Base-by-base conservation (phyloP, 2,888 invertebrate species). In the Notocelia uddmanniana region DNA sequence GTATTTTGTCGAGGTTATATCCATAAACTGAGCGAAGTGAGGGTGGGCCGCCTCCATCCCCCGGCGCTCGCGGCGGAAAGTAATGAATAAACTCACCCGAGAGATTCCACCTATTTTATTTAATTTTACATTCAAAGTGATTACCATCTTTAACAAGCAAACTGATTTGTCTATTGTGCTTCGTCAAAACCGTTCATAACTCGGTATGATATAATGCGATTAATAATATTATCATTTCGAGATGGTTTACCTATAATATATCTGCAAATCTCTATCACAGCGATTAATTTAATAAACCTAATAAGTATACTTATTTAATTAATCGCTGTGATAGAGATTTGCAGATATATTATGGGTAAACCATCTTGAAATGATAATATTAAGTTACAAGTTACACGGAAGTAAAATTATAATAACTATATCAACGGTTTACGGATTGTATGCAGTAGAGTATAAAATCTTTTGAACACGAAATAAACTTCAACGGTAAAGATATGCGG, bases 1-100 rank as follows among this genome's bases (percentile, higher is more conserved):
- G 92, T 91, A 93, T 93, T 93, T 92, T 93, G 93, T 93, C 91
- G 93, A 92, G 93, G 93, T 93, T 93, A 93, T 93, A 92, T 91
- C 91, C 89, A 93, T 93, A 93, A 93, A 92, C 86, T 86, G 89
- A 90, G 89, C 86, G 86, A 86, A 78, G 81, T 75, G 76, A 83
- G 82, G 79, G 85, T 84, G 85, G 85, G 85, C 79, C 83, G 52
- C 76, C 74, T 77, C 76, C 77, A 76, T 34, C 82, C 83, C 76
- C 80, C 79, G 76, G 77, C 77, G 80, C 85, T 82, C 86, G 83
- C 83, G 84, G 87, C 88, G 86, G 89, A 85, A 85, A 89, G 91
- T 92, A 93, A 93, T 93, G 93, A 93, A 93, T 93, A 93, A 93
- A 93, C 93, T 92, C 90, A 86, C 89, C 89, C 88, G 89, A 83